Base-by-base conservation (phyloP, 2,797 vertebrate genomes). In the Alca torda region DNA sequence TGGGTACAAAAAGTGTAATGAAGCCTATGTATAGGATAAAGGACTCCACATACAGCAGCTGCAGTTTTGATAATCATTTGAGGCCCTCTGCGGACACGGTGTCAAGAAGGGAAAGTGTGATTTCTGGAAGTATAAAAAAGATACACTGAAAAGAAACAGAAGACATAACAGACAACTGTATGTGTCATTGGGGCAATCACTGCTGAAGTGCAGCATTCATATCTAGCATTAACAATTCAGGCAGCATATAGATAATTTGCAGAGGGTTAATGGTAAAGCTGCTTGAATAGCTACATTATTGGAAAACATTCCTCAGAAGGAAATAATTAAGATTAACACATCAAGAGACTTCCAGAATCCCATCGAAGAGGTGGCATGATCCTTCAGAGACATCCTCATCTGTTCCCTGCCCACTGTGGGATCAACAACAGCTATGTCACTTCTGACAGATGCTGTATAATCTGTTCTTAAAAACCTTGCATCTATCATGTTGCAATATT, bases 271-370 rank as follows among this genome's bases (percentile, higher is more conserved):
- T 48, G 18, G n/a, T 74, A 65, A 46, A 78, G 73, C 63, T 95
- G 31, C 46, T 76, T 37, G 46, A 59, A 73, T 61, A 65, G 24
- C 59, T 90, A 54, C 35, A n/a, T 41, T 91, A 63, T n/a, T 70
- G 28, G 33, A 84, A 93, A 95, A 67, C 43, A 77, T 79, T 90
- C 67, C 25, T 89, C 81, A 87, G 81, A 89, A 92, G 68, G 81
- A 87, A 95, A 80, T 82, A 90, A 92, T 95, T 89, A 93, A 75
- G 53, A 80, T 75, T 75, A 94, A 41, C 37, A 70, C 75, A 93
- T 90, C 51, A 89, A 82, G 90, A 87, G 54, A 73, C n/a, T 89
- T 89, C 25, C 35, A 93, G 63, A 93, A 92, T 93, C 35, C 59
- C 11, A 56, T 1, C 1, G 18, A 94, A 93, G 74, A 88, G 43